Evolutionary conservation across 2,113 vertebrate species (phyloP), one percentile per base, ranked within the genome.

Genomic region (Austrofundulus limnaeus): DNA sequence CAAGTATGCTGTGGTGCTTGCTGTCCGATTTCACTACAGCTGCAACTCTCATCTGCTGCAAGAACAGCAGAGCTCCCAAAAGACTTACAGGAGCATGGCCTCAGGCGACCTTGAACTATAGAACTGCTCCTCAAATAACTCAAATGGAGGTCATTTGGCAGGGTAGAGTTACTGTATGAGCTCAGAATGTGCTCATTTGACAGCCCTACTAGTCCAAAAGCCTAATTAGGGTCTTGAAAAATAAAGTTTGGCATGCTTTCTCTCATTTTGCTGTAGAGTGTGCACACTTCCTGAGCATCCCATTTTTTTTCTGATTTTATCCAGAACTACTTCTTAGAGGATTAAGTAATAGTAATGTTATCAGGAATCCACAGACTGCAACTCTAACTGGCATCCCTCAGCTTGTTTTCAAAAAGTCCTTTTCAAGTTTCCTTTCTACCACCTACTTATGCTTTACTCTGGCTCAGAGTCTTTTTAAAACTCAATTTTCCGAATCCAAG

Each of bases 91-190:
- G 50, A 78, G 70, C 68, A 69, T 69, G 56, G 77, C 77, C 78
- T 56, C 48, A 7, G 80, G 78, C 77, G 67, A 75, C 81, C 80
- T 84, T 68, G 46, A 79, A 70, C 81, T 52, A 62, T 60, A 70
- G 38, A 65, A 42, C 70, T 61, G 72, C 70, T 74, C 78, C 78
- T 79, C 67, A 81, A 80, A 79, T 81, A 77, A 78, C 82, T 84
- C 81, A 61, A 56, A 89, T 86, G 72, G 77, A 86, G 84, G 81
- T 82, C 78, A 77, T 69, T 77, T 55, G 9, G n/a, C 55, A 59
- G 41, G 67, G 70, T 23, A 78, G 81, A 60, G 61, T 66, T 70
- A 64, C 68, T 56, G 71, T 71, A 72, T 70, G 71, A 61, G 69
- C 77, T 80, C 74, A 74, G 17, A 55, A 80, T 63, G 68, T 61